A percentile compares a stretch with the other conserved stretches of the same genome.
phyloP scores from a whole-genome alignment of 2,888 invertebrate genomes.

The Oligia latruncula region DNA sequence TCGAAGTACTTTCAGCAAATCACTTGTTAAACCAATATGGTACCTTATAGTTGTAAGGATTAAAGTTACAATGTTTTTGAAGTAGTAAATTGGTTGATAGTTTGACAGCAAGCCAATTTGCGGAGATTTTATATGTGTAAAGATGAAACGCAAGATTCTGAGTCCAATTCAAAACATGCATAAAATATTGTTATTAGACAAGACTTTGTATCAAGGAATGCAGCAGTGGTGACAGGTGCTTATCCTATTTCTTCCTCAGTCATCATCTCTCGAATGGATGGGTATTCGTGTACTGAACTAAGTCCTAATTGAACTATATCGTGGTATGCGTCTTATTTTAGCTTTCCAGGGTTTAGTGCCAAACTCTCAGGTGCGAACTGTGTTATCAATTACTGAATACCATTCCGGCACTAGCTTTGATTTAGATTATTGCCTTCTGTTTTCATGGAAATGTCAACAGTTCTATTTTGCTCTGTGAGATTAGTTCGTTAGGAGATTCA shows the following conservation, averaged over 20 bases:
- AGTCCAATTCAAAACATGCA: slow-evolving; percentile 16
- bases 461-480: slow-evolving; percentile 43
- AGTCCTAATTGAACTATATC: slow-evolving; percentile 50
- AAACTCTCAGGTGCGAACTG: slow-evolving; percentile 82
- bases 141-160: slow-evolving; percentile 31
- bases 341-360: slow-evolving; percentile 74
- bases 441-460: slow-evolving; percentile 68
- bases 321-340: slow-evolving; percentile 71
- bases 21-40: slow-evolving; percentile 31
- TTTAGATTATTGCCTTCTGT: slow-evolving; percentile 64
- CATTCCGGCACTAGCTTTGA: slow-evolving; percentile 74
- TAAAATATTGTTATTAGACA: slow-evolving; percentile 33
- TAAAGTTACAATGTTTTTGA: slow-evolving; percentile 22
- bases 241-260: slow-evolving; percentile 21
- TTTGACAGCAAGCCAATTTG: slow-evolving; percentile 12
- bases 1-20: slow-evolving; percentile 67
- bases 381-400: slow-evolving; percentile 76
- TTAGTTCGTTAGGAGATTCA: slow-evolving; percentile 6
- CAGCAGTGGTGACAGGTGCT: slow-evolving; percentile 16
- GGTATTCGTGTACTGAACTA: slow-evolving; percentile 47
- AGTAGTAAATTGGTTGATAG: not conserved
- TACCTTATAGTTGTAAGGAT: slow-evolving; percentile 5
- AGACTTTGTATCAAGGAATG: slow-evolving; percentile 35
- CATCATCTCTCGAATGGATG: slow-evolving; percentile 16
- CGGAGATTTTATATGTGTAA: slow-evolving; percentile 22